phyloP scores from a whole-genome alignment of 2,797 vertebrate genomes.

The Vespertilio murinus region DNA sequence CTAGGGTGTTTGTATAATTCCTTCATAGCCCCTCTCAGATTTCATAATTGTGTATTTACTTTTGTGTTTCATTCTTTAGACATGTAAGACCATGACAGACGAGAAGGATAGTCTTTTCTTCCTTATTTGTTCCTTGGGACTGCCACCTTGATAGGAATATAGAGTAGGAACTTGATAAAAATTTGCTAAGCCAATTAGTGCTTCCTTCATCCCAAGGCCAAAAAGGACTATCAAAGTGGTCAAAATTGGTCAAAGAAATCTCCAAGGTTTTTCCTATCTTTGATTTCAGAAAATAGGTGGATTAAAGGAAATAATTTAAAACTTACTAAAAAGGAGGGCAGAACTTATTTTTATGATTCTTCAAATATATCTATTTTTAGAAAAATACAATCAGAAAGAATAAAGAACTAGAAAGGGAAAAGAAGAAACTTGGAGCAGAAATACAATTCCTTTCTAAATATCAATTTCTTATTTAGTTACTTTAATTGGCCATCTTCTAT shows the following conservation, averaged over 20 bases:
- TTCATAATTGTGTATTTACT: background rate
- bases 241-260: background rate
- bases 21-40: background rate
- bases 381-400: slow-evolving; percentile 36
- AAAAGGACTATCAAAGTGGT: background rate
- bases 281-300: background rate
- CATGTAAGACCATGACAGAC: background rate
- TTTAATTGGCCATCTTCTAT: background rate
- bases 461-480: background rate
- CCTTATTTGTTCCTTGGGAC: background rate
- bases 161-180: background rate
- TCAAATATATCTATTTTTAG: background rate
- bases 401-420: background rate
- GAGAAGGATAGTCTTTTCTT: background rate
- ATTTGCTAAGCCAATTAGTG: background rate
- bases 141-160: background rate
- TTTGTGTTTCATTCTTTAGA: background rate
- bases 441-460: background rate
- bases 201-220: background rate
- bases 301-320: background rate
- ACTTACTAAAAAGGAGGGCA: background rate
- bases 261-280: background rate
- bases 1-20: background rate
- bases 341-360: background rate
- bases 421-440: background rate